These are phyloP conservation scores for Panorpa germanica DNA, from an alignment of 2,888 invertebrate genomes.

Conservation along the genomic window DNA sequence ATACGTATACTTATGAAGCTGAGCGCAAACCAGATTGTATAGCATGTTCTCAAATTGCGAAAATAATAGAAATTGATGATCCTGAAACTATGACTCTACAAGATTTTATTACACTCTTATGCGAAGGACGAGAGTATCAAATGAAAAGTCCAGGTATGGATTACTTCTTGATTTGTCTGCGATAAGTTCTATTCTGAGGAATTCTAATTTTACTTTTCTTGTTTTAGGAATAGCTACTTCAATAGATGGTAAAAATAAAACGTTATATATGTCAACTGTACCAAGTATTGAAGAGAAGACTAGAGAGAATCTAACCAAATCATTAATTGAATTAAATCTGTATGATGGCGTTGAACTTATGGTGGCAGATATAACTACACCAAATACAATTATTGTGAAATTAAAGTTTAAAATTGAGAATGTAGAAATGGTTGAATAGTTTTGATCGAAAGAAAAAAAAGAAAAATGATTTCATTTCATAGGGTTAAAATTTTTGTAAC, in stretches of 20 bases:
- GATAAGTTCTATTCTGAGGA: neutral
- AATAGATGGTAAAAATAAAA: constrained; percentile 69
- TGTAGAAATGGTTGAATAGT: too few relatives aligned
- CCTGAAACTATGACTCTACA: constrained; percentile 50
- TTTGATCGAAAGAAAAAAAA: too few relatives aligned
- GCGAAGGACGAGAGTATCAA: constrained; percentile 58
- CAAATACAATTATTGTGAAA: constrained; percentile 58
- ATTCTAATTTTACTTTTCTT: constrained; percentile 1
- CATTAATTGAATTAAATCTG: constrained; percentile 68
- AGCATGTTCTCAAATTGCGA: constrained; percentile 63
- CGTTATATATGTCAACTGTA: constrained; percentile 84
- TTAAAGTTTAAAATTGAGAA: constrained; percentile 41
- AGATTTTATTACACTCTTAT: constrained; percentile 61
- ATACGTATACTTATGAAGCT: constrained; percentile 86
- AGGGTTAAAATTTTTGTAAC: too few relatives aligned
- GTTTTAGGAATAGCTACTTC: constrained; percentile 52
- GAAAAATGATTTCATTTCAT: neutral
- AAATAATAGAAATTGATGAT: constrained; percentile 39
- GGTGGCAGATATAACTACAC: constrained; percentile 84
- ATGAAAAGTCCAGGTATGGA: constrained; percentile 68
- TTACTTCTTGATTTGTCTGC: neutral
- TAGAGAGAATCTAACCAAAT: constrained; percentile 71
- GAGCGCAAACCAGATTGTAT: constrained; percentile 75
- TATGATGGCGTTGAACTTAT: constrained; percentile 69
- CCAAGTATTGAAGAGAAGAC: constrained; percentile 83